Evolutionary conservation across 2,888 invertebrate species (phyloP).

Genomic region (Pyrgus malvae): DNA sequence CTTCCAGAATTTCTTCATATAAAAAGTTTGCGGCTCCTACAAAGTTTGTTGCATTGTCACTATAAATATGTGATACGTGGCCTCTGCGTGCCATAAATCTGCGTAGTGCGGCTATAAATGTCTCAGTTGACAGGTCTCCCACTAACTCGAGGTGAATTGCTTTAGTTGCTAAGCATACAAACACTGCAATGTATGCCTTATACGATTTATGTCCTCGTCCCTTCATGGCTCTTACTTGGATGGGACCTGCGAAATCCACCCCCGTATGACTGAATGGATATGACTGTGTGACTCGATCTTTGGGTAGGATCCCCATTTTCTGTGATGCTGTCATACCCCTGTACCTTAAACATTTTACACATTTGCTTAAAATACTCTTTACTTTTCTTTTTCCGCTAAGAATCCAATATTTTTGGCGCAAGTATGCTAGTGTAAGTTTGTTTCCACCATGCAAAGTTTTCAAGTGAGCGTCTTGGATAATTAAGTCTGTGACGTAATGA

Average conservation of each 20-base stretch:
- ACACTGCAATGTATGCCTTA: not conserved
- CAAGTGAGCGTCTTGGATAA: not conserved
- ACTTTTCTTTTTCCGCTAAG: not conserved
- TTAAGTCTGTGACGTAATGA: not conserved
- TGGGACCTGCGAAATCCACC: not conserved
- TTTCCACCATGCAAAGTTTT: not conserved
- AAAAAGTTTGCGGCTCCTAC: not conserved
- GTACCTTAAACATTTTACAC: not conserved
- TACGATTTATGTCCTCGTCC: not conserved
- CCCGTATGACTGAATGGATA: not conserved
- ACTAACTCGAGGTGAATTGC: conserved; percentile 8
- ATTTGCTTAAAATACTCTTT: not conserved
- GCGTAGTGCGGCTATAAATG: not conserved
- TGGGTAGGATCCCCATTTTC: not conserved
- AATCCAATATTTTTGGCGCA: not conserved
- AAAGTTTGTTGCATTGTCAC: not conserved
- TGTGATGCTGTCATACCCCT: not conserved
- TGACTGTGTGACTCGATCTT: not conserved
- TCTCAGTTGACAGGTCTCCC: not conserved
- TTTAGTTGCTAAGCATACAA: conserved; percentile 5
- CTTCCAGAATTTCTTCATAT: not conserved
- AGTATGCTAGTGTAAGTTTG: not conserved
- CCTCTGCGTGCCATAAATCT: not conserved
- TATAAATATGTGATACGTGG: not conserved
- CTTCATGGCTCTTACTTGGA: not conserved